These are phyloP conservation scores for Phaedon cochleariae DNA, from an alignment of 2,888 invertebrate genomes.

Conservation along the genomic window DNA sequence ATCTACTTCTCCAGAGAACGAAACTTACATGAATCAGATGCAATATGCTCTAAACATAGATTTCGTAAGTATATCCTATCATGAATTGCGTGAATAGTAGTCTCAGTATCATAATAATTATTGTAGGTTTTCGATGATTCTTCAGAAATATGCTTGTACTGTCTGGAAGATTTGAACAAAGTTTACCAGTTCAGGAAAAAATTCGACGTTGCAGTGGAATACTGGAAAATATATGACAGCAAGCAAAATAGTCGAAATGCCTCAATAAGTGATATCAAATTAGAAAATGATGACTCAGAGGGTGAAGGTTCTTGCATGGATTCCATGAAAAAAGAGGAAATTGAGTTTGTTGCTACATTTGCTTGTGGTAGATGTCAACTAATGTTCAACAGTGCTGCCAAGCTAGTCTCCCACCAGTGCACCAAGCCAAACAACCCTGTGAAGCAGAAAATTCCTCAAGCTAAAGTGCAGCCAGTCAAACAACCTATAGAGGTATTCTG, in stretches of 20 bases:
- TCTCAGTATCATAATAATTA: not conserved
- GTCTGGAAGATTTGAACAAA: conserved; percentile 32
- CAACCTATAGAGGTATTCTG: conserved; percentile 34
- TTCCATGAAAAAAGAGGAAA: not conserved
- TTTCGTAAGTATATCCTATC: not conserved
- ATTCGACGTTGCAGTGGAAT: conserved; percentile 46
- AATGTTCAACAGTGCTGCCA: not conserved
- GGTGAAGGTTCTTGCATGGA: not conserved
- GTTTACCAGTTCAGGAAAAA: conserved; percentile 48
- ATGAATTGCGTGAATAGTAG: not conserved
- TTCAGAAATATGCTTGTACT: conserved; percentile 32
- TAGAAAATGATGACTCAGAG: conserved; percentile 8
- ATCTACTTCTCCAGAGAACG: not conserved
- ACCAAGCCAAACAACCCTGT: not conserved
- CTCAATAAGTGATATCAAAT: not conserved
- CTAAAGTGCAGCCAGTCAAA: not conserved
- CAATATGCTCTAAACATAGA: not conserved
- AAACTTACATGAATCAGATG: not conserved
- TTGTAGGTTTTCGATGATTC: conserved; percentile 34
- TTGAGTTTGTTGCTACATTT: not conserved
- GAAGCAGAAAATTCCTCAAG: not conserved
- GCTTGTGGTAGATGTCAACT: not conserved
- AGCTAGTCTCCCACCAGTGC: not conserved
- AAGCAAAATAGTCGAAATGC: not conserved
- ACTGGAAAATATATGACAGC: conserved; percentile 29